Percentiles rank a stretch among this genome's conserved stretches.
Evolutionary conservation across 2,888 invertebrate genomes (phyloP).

Genomic region (Frankliniella fusca): DNA sequence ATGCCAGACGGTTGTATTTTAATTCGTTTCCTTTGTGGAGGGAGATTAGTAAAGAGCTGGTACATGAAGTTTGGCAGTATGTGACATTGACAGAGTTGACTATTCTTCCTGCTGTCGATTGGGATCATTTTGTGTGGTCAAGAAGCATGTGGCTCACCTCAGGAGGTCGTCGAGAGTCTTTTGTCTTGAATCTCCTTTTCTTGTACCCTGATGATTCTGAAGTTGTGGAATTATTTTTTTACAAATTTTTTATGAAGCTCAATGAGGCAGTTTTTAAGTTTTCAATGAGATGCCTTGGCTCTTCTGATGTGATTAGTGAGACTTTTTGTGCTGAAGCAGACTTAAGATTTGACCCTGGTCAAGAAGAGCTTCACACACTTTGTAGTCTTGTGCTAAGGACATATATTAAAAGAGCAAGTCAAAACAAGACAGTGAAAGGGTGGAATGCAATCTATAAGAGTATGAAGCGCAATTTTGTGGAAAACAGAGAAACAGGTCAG

Average conservation of each 20-base stretch:
- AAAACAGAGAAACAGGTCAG: background rate
- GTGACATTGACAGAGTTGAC: background rate
- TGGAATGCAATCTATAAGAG: slow-evolving; percentile 1
- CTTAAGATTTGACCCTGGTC: background rate
- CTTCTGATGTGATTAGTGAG: background rate
- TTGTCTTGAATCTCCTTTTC: slow-evolving; percentile 9
- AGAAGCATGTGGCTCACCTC: background rate
- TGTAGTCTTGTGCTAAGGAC: background rate
- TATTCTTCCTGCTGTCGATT: background rate
- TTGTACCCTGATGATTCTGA: slow-evolving; percentile 12
- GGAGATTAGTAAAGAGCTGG: background rate
- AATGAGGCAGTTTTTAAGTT: slow-evolving; percentile 8
- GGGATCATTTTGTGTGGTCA: slow-evolving; percentile 2
- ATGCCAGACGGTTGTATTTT: background rate
- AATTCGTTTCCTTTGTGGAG: slow-evolving; percentile 1
- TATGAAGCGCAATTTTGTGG: slow-evolving; percentile 10
- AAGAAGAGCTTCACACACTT: background rate
- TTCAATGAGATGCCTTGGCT: background rate
- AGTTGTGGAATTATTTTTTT: slow-evolving; percentile 1
- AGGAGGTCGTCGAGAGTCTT: background rate
- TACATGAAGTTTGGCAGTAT: slow-evolving; percentile 15
- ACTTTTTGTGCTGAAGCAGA: background rate
- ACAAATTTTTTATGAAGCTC: slow-evolving; percentile 11
- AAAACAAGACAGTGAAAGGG: slow-evolving; percentile 8
- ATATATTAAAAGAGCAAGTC: background rate